Evolutionary conservation across 2,888 invertebrate species (phyloP).

Genomic region (Parascotia fuliginaria): DNA sequence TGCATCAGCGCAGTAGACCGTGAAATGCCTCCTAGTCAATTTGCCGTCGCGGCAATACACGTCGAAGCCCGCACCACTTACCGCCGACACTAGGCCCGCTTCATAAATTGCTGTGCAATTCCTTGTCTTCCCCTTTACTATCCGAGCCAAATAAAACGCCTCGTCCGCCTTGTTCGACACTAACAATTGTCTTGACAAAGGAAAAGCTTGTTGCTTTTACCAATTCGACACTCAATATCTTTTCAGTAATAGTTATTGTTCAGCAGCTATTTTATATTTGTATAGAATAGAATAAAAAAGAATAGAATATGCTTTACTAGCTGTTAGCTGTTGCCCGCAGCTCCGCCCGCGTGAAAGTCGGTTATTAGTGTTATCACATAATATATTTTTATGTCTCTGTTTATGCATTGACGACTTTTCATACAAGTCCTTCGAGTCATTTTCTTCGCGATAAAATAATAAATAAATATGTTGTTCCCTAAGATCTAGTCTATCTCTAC

Average conservation of each 20-base stretch:
- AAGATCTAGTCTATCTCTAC: no score
- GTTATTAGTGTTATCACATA: no score
- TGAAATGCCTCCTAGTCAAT: conserved; percentile 78
- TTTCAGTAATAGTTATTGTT: conserved; percentile 1
- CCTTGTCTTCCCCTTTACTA: conserved; percentile 57
- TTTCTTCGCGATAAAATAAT: no score
- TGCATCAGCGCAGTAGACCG: conserved; percentile 72
- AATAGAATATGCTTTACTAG: no score
- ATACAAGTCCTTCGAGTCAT: no score
- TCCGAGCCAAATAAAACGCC: conserved; percentile 60
- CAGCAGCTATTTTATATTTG: background rate
- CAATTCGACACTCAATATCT: conserved; percentile 28
- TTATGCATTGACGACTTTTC: no score
- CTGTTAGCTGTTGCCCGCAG: no score
- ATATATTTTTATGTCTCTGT: no score
- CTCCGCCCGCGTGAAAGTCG: no score
- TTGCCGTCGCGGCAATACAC: conserved; percentile 69
- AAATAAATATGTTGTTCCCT: no score
- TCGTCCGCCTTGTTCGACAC: conserved; percentile 28
- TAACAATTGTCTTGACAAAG: conserved; percentile 37
- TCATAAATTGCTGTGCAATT: conserved; percentile 69
- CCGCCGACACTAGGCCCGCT: conserved; percentile 60
- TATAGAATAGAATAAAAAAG: background rate
- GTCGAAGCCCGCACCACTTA: conserved; percentile 47
- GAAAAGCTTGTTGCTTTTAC: conserved; percentile 37